Percentiles rank a stretch among this genome's conserved stretches.
Conservation (phyloP, 2,888 invertebrate genomes). For the Idaea aversata region DNA sequence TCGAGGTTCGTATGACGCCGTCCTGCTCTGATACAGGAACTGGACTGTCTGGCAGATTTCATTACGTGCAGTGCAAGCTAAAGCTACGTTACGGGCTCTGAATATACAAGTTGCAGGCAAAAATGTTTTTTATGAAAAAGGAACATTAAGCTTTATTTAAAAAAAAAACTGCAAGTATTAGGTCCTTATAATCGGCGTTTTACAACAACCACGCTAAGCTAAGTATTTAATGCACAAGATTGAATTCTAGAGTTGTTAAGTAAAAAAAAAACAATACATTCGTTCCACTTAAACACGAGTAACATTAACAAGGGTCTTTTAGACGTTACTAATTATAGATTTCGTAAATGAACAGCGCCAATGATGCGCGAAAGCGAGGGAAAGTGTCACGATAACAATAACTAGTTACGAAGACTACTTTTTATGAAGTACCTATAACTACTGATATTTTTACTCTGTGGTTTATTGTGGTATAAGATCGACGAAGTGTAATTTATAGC, state of each 20-base stretch:
- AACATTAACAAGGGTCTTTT: conserved; percentile 19
- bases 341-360: conserved; percentile 55
- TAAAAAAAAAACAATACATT: conserved; percentile 18
- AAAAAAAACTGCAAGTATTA: too few species aligned
- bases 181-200: too few species aligned
- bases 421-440: conserved; percentile 16
- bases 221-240: not conserved
- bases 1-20: conserved; percentile 18
- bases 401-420: conserved; percentile 44
- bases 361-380: conserved; percentile 68
- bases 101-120: not conserved
- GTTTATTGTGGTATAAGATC: conserved; percentile 18
- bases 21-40: conserved; percentile 46
- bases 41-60: conserved; percentile 60
- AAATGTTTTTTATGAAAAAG: not conserved
- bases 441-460: conserved; percentile 51
- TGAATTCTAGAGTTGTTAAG: conserved; percentile 8
- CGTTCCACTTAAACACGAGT: conserved; percentile 20
- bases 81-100: not conserved
- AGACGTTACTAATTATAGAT: conserved; percentile 48
- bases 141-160: too few species aligned
- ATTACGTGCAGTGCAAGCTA: conserved; percentile 35
- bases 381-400: conserved; percentile 58
- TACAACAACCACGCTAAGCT: not conserved
- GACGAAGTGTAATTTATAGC: not conserved